Conservation (phyloP, 2,888 invertebrate genomes). For the Hesperia comma region DNA sequence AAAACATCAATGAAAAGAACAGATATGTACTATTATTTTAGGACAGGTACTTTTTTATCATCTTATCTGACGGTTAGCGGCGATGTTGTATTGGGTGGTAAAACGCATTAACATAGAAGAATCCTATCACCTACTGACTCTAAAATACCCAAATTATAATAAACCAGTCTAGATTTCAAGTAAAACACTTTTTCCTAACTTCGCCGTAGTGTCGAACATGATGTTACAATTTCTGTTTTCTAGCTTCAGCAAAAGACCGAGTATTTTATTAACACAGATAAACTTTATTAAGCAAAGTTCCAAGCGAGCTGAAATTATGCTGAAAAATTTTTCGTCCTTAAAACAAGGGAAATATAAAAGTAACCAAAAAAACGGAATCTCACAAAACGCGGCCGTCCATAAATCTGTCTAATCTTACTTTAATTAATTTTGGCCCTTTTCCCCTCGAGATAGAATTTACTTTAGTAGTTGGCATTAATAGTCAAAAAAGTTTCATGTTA, state of each 20-base stretch:
- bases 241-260: neutral
- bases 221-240: too few species aligned
- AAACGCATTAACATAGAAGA: too few species aligned
- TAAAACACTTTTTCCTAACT: too few species aligned
- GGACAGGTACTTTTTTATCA: too few species aligned
- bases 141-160: too few species aligned
- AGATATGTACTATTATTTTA: too few species aligned
- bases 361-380: conserved; percentile 8
- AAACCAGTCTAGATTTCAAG: too few species aligned
- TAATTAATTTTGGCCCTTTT: conserved; percentile 36
- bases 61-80: too few species aligned
- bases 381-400: conserved; percentile 21
- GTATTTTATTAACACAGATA: neutral
- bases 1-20: too few species aligned
- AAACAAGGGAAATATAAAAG: conserved; percentile 21
- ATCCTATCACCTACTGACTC: too few species aligned
- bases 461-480: conserved; percentile 19
- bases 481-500: conserved; percentile 26
- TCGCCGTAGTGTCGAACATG: too few species aligned
- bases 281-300: conserved; percentile 13
- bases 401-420: conserved; percentile 33
- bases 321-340: conserved; percentile 14
- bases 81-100: too few species aligned
- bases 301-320: conserved; percentile 6
- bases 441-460: conserved; percentile 29